Percentiles rank a stretch among this genome's conserved stretches.
These are phyloP conservation scores for Psilanteris sp. DNA, from an alignment of 1,140 invertebrate genomes.

Conservation along the genomic window DNA sequence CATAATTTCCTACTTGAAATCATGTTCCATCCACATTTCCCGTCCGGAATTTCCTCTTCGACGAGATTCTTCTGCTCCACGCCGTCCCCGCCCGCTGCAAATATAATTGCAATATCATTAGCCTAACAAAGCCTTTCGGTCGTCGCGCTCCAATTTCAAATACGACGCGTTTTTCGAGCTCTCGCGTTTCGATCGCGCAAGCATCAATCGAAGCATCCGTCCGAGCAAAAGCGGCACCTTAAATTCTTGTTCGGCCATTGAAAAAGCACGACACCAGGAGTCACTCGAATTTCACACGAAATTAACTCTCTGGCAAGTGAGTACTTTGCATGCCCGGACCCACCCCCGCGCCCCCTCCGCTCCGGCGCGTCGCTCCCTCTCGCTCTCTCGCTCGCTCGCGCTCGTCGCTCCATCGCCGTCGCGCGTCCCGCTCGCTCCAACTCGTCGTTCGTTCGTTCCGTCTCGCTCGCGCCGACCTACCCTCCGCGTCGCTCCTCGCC, in stretches of 20 bases:
- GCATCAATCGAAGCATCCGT: constrained; percentile 46
- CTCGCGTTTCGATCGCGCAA: constrained; percentile 40
- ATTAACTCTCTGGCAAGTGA: constrained; percentile 73
- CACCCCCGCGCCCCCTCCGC: not conserved
- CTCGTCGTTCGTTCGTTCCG: constrained; percentile 35
- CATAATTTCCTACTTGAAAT: no score
- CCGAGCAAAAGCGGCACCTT: constrained; percentile 43
- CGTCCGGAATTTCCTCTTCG: constrained; percentile 1
- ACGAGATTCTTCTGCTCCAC: not conserved
- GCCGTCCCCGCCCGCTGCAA: constrained; percentile 15
- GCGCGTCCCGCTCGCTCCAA: constrained; percentile 31
- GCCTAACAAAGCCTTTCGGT: constrained; percentile 7
- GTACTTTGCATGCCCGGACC: constrained; percentile 61
- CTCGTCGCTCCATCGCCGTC: constrained; percentile 28
- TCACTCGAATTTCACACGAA: constrained; percentile 75
- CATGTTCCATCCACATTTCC: no score
- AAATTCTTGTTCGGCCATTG: constrained; percentile 60
- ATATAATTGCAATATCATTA: constrained; percentile 35
- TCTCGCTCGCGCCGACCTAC: constrained; percentile 40
- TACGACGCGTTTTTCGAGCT: constrained; percentile 38
- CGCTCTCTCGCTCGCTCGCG: constrained; percentile 25
- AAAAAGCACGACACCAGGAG: constrained; percentile 63
- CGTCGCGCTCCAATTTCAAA: constrained; percentile 24
- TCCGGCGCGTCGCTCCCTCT: constrained; percentile 41
- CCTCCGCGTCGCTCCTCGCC: constrained; percentile 60